These are phyloP conservation scores for Holacanthus passer DNA, from an alignment of 2,113 vertebrate genomes.

Conservation along the genomic window DNA sequence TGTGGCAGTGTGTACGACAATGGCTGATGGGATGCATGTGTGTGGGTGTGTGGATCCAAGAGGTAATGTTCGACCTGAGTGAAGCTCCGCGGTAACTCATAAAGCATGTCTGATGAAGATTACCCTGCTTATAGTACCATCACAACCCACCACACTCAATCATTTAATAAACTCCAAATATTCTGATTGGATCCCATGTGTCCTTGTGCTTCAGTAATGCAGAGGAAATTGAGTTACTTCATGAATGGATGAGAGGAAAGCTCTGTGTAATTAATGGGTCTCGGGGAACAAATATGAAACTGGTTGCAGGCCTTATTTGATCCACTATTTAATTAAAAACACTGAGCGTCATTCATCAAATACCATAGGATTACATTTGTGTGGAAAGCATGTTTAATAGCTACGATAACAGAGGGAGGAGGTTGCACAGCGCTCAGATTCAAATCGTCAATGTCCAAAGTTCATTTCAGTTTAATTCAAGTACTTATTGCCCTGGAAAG, in stretches of 20 bases:
- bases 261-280: conserved; percentile 56
- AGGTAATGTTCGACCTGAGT: neutral
- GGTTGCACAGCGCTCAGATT: neutral
- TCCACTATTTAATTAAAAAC: conserved; percentile 61
- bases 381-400: conserved; percentile 33
- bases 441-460: conserved; percentile 6
- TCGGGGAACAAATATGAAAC: conserved; percentile 52
- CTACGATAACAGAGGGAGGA: neutral
- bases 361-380: conserved; percentile 12
- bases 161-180: conserved; percentile 26
- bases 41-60: neutral
- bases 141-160: conserved; percentile 15
- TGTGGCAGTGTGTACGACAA: neutral
- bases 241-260: conserved; percentile 47
- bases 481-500: too few relatives aligned
- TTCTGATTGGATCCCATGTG: conserved; percentile 39
- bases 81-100: conserved; percentile 17
- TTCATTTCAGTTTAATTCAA: too few relatives aligned
- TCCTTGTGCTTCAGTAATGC: conserved; percentile 41
- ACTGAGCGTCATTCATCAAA: conserved; percentile 50
- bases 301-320: conserved; percentile 32
- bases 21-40: neutral
- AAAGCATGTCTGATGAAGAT: conserved; percentile 50
- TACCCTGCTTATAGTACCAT: conserved; percentile 14
- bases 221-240: conserved; percentile 57